These are phyloP conservation scores for Dendrocincla fuliginosa DNA, from an alignment of 2,797 vertebrate genomes.

Conservation along the genomic window DNA sequence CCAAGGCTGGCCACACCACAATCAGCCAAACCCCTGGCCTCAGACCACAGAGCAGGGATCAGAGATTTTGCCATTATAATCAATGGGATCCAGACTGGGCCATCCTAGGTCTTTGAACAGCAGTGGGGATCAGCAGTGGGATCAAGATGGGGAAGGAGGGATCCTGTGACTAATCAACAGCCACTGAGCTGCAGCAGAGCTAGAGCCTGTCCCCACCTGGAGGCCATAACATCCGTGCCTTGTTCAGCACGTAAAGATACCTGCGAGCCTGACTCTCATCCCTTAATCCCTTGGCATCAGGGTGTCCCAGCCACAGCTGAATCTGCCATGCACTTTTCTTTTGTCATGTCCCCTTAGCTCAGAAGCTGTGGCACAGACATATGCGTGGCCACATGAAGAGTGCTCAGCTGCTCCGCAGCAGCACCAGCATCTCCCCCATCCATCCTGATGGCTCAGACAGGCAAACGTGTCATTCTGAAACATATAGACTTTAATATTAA, in stretches of 20 bases:
- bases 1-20: not conserved
- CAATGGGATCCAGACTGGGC: not conserved
- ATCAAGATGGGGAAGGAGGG: not conserved
- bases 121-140: not conserved
- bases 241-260: not conserved
- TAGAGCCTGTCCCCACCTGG: not conserved
- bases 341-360: not conserved
- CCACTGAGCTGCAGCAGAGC: not conserved
- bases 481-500: conserved; percentile 56
- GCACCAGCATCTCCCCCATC: not conserved
- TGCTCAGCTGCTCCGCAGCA: accelerated
- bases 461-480: not conserved
- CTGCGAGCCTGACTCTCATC: not conserved
- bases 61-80: not conserved
- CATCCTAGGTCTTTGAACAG: not conserved
- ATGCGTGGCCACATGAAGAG: accelerated
- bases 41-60: not conserved
- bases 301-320: not conserved
- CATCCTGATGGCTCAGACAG: not conserved
- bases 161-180: not conserved
- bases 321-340: not conserved
- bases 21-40: not conserved
- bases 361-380: not conserved
- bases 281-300: not conserved
- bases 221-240: not conserved